A percentile compares a stretch with the other conserved stretches of the same genome.
These are phyloP conservation scores for Momotus momota DNA, from an alignment of 2,797 vertebrate genomes.

Conservation along the genomic window DNA sequence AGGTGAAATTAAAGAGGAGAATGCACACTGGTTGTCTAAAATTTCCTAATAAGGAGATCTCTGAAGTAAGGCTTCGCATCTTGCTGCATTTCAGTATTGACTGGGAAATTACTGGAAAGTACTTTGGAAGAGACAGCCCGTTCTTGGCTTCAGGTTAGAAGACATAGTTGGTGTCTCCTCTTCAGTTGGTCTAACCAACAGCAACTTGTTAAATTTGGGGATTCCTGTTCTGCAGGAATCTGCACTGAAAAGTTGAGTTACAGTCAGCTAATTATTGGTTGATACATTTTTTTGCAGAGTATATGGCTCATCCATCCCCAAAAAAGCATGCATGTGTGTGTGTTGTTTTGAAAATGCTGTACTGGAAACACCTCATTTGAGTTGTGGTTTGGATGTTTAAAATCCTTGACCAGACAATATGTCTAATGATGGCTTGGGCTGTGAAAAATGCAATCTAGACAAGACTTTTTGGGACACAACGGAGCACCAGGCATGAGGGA, in stretches of 20 bases:
- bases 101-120: conserved; percentile 13
- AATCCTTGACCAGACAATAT: background rate
- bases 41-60: background rate
- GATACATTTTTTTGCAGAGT: background rate
- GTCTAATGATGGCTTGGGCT: background rate
- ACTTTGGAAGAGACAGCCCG: background rate
- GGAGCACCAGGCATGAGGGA: background rate
- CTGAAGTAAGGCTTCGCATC: background rate
- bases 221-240: background rate
- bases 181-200: background rate
- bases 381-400: conserved; percentile 10
- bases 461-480: background rate
- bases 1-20: conserved; percentile 16
- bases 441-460: background rate
- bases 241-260: background rate
- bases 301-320: background rate
- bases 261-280: background rate
- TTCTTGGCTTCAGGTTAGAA: background rate
- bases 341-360: conserved; percentile 44
- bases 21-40: background rate
- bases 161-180: background rate
- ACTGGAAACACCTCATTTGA: background rate
- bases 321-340: background rate
- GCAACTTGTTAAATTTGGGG: background rate
- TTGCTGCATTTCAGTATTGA: background rate